Base-by-base conservation (phyloP, 1,140 invertebrate genomes). In the Stenopsyche tienmushanensis region DNA sequence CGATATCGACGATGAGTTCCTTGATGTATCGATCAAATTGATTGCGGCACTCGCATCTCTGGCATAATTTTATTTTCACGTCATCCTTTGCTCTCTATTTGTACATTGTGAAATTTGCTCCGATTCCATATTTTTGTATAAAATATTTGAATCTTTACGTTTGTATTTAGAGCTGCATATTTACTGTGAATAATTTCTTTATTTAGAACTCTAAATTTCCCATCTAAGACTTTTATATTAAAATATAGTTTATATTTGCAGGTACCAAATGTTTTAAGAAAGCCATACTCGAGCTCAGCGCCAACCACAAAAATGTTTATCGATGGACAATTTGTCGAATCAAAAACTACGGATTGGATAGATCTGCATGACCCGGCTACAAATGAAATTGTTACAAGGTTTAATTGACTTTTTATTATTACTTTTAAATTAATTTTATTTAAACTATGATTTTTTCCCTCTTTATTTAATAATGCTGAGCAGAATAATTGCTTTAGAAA, bases 301-400 rank as follows among this genome's bases (percentile, higher is more conserved):
- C 85, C 88, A 1, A 87, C 88, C 9, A 94, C 93, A 10, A 98
- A 98, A 81, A 84, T 97, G 59, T 98, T 93, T 76, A 95, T 99
- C 67, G 87, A 98, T 86, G 96, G 95, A 64, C 88, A 97, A 80
- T 95, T 94, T 81, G 84, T 97, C 0, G 95, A 98, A 62, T 98
- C 96, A 0, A 92, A 96, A 78, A 86, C 94, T 1, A 88, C 79
- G 10, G 89, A 97, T 72, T 98, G 94, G 89, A 92, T 97, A 72
- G 94, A 99, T 74, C 83, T 99, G 0, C 91, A 94, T 68, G 92
- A 99, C 80, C 97, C 96, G 66, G 93, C 92, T 3, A 96, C 91
- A 25, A 94, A 96, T 81, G 84, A 93, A 78, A 84, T 96, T 65
- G 84, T 91, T 52, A 84, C 83, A 23, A 84, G 77, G 80, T 80